These are phyloP conservation scores for Samia ricini DNA, from an alignment of 1,140 invertebrate species.

Conservation along the genomic window DNA sequence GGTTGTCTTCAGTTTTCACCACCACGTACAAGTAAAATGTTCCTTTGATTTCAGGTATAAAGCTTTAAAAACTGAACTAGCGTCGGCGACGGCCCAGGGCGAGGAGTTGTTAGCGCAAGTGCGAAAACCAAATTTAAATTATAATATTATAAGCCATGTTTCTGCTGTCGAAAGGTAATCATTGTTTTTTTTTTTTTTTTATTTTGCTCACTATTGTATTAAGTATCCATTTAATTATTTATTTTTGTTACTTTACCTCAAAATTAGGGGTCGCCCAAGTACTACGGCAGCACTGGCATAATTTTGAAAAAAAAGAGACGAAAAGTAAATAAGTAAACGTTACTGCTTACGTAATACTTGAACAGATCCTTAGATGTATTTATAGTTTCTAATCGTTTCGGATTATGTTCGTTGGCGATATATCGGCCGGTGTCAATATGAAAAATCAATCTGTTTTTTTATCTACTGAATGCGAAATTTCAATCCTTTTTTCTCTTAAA, in stretches of 20 bases:
- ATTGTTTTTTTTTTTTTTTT: constrained; percentile 15
- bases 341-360: no score
- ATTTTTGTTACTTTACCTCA: background rate
- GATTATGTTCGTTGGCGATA: no score
- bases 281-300: no score
- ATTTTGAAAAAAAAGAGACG: no score
- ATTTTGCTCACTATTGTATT: constrained; percentile 8
- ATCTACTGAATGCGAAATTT: no score
- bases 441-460: no score
- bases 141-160: constrained; percentile 91
- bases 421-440: no score
- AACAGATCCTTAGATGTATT: no score
- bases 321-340: no score
- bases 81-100: constrained; percentile 89
- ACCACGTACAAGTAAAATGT: background rate
- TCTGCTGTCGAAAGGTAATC: constrained; percentile 93
- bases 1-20: background rate
- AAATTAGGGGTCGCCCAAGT: no score
- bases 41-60: constrained; percentile 69
- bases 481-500: no score
- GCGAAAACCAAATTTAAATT: constrained; percentile 78
- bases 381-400: no score
- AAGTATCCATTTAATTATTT: background rate
- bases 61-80: constrained; percentile 85
- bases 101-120: constrained; percentile 86